These are phyloP conservation scores for Castor canadensis DNA, from an alignment of 2,113 vertebrate species.

Conservation along the genomic window DNA sequence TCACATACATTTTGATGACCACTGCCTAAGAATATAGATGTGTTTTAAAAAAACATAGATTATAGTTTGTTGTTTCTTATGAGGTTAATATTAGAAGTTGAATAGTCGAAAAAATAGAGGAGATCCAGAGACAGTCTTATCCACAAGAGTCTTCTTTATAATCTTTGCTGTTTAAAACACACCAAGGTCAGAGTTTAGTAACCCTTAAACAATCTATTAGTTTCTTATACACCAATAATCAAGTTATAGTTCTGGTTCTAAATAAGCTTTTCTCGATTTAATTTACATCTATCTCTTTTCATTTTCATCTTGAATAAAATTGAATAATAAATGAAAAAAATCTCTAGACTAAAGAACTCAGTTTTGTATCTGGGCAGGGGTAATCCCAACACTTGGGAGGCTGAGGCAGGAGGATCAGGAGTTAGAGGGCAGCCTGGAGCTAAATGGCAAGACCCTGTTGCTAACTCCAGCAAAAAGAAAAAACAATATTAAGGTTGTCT, in stretches of 20 bases:
- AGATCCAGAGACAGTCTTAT: neutral
- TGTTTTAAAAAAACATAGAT: neutral
- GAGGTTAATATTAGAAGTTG: neutral
- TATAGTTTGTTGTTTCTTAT: neutral
- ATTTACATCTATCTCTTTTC: neutral
- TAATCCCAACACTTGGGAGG: no score
- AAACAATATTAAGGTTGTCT: no score
- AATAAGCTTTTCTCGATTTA: neutral
- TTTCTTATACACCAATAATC: neutral
- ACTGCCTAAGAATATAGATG: constrained; percentile 2
- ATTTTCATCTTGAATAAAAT: neutral
- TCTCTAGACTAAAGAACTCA: neutral
- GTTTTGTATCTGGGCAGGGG: neutral
- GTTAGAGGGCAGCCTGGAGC: no score
- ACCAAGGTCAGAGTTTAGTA: neutral
- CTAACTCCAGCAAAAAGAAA: no score
- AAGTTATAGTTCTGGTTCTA: neutral
- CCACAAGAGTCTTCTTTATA: neutral
- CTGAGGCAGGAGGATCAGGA: no score
- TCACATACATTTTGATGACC: neutral
- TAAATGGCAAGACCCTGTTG: no score
- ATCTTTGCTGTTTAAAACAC: neutral
- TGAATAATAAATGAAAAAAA: constrained; percentile 22
- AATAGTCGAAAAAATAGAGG: neutral
- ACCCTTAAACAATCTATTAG: neutral